Percentiles rank a stretch among this genome's conserved stretches.
These are phyloP conservation scores for Fulica atra DNA, from an alignment of 2,113 vertebrate genomes.

Conservation along the genomic window DNA sequence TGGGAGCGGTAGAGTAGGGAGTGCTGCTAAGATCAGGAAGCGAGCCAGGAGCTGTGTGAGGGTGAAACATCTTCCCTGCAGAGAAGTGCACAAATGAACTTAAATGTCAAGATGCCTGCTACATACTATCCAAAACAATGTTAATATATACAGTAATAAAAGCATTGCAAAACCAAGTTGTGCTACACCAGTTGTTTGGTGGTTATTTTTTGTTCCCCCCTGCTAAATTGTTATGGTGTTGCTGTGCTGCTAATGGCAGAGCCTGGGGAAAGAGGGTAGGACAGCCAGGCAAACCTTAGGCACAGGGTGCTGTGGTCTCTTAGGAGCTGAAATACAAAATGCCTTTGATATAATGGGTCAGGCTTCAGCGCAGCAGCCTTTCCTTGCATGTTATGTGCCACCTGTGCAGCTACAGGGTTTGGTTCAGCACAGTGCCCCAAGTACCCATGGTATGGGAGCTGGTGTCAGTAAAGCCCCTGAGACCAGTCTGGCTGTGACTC, in stretches of 20 bases:
- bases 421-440: not conserved
- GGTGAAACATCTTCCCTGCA: slow-evolving; percentile 28
- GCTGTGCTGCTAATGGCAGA: not conserved
- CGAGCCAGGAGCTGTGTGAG: not conserved
- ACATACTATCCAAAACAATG: slow-evolving; percentile 64
- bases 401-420: too few relatives aligned
- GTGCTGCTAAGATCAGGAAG: not conserved
- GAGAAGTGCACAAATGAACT: slow-evolving; percentile 70
- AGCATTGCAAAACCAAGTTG: slow-evolving; percentile 66
- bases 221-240: not conserved
- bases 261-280: not conserved
- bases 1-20: not conserved
- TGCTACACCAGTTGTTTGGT: slow-evolving; percentile 38
- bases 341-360: accelerated
- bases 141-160: slow-evolving; percentile 74
- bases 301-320: not conserved
- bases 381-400: accelerated
- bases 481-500: accelerated
- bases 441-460: accelerated
- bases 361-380: not conserved
- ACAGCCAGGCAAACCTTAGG: not conserved
- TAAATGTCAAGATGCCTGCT: slow-evolving; percentile 69
- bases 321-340: accelerated
- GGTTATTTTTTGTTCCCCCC: not conserved
- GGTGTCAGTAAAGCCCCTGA: accelerated